phyloP scores from a whole-genome alignment of 2,888 invertebrate species.

The Listrodromus nycthemerus region DNA sequence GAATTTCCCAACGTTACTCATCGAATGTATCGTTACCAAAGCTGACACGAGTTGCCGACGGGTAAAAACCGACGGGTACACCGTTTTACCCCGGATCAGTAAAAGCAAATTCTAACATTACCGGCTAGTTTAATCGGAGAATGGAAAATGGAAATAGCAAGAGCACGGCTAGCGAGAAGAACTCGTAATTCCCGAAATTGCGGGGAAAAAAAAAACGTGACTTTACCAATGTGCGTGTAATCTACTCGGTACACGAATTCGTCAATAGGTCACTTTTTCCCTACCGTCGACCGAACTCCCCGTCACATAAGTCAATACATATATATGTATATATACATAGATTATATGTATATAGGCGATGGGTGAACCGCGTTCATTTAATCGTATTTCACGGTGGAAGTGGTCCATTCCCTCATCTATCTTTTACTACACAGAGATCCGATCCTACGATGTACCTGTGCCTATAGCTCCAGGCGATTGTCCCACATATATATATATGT shows the following conservation, averaged over 20 bases:
- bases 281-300: conserved; percentile 45
- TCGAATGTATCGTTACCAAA: background rate
- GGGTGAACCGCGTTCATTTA: conserved; percentile 65
- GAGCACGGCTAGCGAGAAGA: conserved; percentile 1
- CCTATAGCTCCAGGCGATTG: conserved; percentile 22
- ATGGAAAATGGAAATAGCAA: background rate
- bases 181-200: background rate
- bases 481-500: background rate
- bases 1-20: conserved; percentile 23
- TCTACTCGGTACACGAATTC: conserved; percentile 72
- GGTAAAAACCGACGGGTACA: too few species aligned
- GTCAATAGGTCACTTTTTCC: conserved; percentile 59
- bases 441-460: background rate
- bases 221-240: conserved; percentile 66
- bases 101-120: background rate
- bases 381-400: conserved; percentile 76
- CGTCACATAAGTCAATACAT: conserved; percentile 29
- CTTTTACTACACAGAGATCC: conserved; percentile 27
- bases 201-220: conserved; percentile 33
- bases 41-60: too few species aligned
- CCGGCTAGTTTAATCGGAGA: background rate
- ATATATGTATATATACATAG: background rate
- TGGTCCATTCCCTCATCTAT: conserved; percentile 64
- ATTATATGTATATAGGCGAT: conserved; percentile 25
- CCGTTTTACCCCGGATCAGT: too few species aligned